Base-by-base conservation (phyloP, 1,140 invertebrate genomes). In the Odontomachus brunneus region DNA sequence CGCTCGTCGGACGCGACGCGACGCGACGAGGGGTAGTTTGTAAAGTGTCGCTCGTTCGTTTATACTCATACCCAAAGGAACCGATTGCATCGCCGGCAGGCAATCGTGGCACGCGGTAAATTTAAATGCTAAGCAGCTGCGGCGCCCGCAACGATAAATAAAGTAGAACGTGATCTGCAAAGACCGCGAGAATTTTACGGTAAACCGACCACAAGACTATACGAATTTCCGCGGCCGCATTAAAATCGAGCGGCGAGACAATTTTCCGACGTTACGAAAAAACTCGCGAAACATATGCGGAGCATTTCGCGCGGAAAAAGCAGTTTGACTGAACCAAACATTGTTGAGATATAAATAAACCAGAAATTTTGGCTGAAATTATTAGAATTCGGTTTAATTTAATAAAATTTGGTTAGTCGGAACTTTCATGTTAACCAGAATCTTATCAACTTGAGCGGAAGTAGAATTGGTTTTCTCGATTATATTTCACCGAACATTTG, bases 51-150 rank as follows among this genome's bases (percentile, higher is more conserved):
- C 71, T 80, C n/a, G 75, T 65, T 71, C 75, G 38, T 80, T 80
- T 80, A 71, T 69, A 69, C 69, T 24, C 33, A 22, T 12, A 53
- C 51, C 65, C 75, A 80, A 80, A 80, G 65, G 12, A 57, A 29
- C 65, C 51, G 63, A 80, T 71, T 67, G 49, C 63, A 67, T 59
- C 55, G 24, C 57, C 14, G n/a, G 19, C 51, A 49, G 24, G 67
- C 76, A 60, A 17, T 29, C 29, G 22, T 38, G 69, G 55, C 22
- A 33, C 29, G 48, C 69, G 57, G 69, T 82, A 82, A 33, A 82
- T 82, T 82, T 74, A 82, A 82, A 82, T 82, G 78, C 69, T 74
- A 69, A 80, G 78, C 44, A 72, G 78, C 72, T 62, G 69, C 24
- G 15, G 29, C 26, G n/a, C 55, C 62, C 11, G 55, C 14, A 69